A percentile compares a stretch with the other conserved stretches of the same genome.
These are phyloP conservation scores for Canis aureus DNA, from an alignment of 2,113 vertebrate genomes.

Conservation along the genomic window DNA sequence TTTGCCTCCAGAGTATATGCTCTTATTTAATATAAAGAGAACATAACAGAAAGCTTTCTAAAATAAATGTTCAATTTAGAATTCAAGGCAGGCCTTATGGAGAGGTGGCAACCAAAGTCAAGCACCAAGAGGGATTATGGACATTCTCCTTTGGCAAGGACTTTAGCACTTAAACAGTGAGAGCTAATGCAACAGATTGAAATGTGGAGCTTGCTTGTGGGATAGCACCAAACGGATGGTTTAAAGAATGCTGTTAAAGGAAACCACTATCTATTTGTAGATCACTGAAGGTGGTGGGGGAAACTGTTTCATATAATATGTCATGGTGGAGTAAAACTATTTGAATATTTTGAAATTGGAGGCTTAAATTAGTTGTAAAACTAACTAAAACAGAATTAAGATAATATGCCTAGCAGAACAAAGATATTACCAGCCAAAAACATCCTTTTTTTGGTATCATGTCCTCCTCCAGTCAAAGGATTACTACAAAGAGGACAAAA, in stretches of 20 bases:
- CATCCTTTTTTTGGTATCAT: background rate
- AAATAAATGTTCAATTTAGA: conserved; percentile 20
- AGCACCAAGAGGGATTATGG: background rate
- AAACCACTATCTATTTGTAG: conserved; percentile 20
- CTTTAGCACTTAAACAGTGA: background rate
- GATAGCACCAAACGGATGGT: background rate
- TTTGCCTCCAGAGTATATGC: background rate
- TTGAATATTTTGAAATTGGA: background rate
- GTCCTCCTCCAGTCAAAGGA: background rate
- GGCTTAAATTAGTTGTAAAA: conserved; percentile 37
- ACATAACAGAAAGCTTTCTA: background rate
- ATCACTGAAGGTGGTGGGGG: background rate
- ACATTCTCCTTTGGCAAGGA: background rate
- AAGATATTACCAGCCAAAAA: background rate
- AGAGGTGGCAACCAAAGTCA: background rate
- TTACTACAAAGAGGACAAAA: background rate
- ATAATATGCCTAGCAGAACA: background rate
- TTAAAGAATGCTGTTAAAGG: background rate
- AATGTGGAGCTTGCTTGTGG: background rate
- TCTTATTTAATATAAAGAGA: background rate
- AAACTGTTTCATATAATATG: background rate
- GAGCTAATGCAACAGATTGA: background rate
- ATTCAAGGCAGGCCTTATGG: background rate
- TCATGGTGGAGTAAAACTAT: background rate
- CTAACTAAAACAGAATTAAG: background rate